Evolutionary conservation across 2,888 invertebrate species (phyloP).

Genomic region (Drosophila sordidapex): DNA sequence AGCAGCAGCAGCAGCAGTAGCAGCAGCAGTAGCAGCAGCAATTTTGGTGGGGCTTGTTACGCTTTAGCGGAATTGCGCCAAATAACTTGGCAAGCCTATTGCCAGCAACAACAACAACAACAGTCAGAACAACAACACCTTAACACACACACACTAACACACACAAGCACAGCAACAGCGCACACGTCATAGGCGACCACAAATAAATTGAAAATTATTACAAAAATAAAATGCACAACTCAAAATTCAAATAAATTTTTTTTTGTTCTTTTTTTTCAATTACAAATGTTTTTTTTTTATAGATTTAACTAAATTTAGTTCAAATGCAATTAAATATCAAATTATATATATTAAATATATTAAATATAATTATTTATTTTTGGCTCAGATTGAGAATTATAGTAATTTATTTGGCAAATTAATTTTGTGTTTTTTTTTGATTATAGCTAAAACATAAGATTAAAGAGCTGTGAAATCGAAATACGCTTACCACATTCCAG

Average conservation of each 20-base stretch:
- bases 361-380: neutral
- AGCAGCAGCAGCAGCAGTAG: neutral
- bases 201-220: slow-evolving; percentile 36
- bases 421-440: slow-evolving; percentile 10
- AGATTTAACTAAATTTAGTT: neutral
- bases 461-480: neutral
- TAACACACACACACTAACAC: neutral
- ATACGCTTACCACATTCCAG: neutral
- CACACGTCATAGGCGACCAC: slow-evolving; percentile 29
- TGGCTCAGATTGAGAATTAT: slow-evolving; percentile 11
- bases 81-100: slow-evolving; percentile 73
- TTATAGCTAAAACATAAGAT: neutral
- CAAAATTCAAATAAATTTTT: slow-evolving; percentile 27
- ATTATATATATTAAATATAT: neutral
- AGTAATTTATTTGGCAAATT: slow-evolving; percentile 38
- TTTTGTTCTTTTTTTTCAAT: slow-evolving; percentile 3
- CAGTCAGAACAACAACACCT: slow-evolving; percentile 18
- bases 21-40: neutral
- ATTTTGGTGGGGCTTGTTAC: slow-evolving; percentile 64
- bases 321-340: neutral
- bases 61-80: slow-evolving; percentile 77
- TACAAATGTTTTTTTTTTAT: slow-evolving; percentile 3
- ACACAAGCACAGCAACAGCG: slow-evolving; percentile 9
- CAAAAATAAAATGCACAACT: slow-evolving; percentile 33
- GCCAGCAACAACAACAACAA: slow-evolving; percentile 28